phyloP scores from a whole-genome alignment of 2,113 vertebrate species.

The Ptyas mucosa region DNA sequence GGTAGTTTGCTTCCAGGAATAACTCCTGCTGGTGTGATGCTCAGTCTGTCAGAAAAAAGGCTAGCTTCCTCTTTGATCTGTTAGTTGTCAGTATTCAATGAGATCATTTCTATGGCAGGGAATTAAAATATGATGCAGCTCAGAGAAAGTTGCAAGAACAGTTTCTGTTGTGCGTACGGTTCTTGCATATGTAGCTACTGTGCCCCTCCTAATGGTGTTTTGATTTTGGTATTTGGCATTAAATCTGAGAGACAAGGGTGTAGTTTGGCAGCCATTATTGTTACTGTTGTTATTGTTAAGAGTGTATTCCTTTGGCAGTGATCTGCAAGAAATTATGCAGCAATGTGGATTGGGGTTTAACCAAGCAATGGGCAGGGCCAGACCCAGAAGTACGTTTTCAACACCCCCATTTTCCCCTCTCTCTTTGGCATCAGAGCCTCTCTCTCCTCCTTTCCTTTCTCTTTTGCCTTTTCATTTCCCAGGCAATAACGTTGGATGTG shows the following conservation, averaged over 20 bases:
- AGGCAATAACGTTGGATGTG: background rate
- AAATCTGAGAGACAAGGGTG: background rate
- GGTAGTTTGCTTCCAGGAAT: background rate
- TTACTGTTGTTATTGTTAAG: background rate
- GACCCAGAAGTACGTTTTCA: background rate
- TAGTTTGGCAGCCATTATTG: background rate
- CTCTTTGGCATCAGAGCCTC: background rate
- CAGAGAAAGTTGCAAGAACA: background rate
- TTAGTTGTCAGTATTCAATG: background rate
- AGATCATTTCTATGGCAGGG: background rate
- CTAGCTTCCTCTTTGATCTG: background rate
- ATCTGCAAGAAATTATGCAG: background rate
- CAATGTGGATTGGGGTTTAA: background rate
- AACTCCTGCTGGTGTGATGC: background rate
- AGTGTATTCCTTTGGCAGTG: background rate
- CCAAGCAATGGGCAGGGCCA: background rate
- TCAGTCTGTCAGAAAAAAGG: background rate
- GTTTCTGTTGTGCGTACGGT: background rate
- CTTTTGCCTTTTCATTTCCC: background rate
- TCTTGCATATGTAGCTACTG: background rate
- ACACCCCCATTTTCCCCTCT: background rate
- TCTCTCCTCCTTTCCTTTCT: background rate
- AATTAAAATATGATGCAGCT: background rate
- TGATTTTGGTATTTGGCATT: background rate
- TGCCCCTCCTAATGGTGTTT: background rate